phyloP scores from a whole-genome alignment of 2,113 vertebrate genomes.

The Lycaon pictus region DNA sequence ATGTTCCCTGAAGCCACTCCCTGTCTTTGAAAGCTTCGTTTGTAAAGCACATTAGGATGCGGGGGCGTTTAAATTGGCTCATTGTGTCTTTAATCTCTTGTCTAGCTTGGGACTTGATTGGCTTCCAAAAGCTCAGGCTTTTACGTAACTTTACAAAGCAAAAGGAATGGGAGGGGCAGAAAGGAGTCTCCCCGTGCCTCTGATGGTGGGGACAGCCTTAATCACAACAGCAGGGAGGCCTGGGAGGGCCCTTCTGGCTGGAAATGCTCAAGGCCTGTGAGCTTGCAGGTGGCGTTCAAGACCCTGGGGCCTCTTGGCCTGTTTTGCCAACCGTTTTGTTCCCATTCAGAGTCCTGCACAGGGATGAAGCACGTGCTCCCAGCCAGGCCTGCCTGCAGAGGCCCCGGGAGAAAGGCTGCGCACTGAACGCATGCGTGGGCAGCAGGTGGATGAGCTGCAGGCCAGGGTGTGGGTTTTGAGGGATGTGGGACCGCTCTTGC shows the following conservation, averaged over 20 bases:
- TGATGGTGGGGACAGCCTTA: not conserved
- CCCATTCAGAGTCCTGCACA: not conserved
- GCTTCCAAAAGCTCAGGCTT: constrained; percentile 71
- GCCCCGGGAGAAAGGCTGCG: not conserved
- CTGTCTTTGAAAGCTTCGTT: constrained; percentile 67
- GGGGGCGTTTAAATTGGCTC: constrained; percentile 70
- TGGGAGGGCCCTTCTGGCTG: constrained; percentile 55
- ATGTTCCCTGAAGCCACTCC: not conserved
- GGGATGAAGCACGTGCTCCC: accelerated
- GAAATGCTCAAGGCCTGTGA: not conserved
- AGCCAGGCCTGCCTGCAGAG: not conserved
- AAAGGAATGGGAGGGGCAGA: not conserved
- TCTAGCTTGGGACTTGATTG: constrained; percentile 11
- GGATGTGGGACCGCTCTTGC: accelerated
- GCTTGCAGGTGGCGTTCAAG: not conserved
- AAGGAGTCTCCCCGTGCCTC: constrained; percentile 38
- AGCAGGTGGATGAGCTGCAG: accelerated
- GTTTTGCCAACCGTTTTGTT: not conserved
- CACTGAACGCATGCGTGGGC: accelerated
- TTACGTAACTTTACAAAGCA: constrained; percentile 70
- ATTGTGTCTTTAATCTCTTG: constrained; percentile 64
- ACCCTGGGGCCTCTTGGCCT: not conserved
- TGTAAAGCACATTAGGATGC: constrained; percentile 63
- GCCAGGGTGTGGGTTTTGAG: accelerated
- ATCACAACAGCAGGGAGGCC: constrained; percentile 27